A percentile compares a stretch with the other conserved stretches of the same genome.
phyloP scores from a whole-genome alignment of 2,797 vertebrate genomes.

The Micropoecilia bifurca region DNA sequence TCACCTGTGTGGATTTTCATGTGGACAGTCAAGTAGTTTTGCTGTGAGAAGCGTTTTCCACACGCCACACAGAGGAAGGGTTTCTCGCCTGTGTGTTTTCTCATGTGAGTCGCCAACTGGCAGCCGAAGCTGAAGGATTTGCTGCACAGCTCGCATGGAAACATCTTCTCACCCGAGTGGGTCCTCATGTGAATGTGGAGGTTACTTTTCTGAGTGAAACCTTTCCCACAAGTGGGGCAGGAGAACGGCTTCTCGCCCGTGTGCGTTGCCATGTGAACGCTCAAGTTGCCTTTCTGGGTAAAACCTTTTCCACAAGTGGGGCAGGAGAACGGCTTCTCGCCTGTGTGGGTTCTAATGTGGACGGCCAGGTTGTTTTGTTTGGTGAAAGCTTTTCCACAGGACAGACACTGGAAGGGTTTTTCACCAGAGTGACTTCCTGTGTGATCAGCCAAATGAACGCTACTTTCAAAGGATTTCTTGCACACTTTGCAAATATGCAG shows the following conservation, averaged over 20 bases:
- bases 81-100: background rate
- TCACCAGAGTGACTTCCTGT: background rate
- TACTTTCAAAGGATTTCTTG: background rate
- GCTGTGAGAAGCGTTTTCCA: background rate
- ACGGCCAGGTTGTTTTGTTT: constrained; percentile 1
- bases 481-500: background rate
- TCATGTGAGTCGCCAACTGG: background rate
- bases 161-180: background rate
- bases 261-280: background rate
- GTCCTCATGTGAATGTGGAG: background rate
- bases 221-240: background rate
- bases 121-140: background rate
- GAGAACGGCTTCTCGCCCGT: background rate
- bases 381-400: constrained; percentile 1
- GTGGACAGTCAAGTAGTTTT: background rate
- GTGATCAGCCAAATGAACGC: background rate
- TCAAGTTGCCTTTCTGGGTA: background rate
- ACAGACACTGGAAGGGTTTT: background rate
- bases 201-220: background rate
- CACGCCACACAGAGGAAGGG: background rate
- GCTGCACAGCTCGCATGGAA: background rate
- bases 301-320: constrained; percentile 3
- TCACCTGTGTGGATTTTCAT: constrained; percentile 8
- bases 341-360: background rate
- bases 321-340: background rate